These are phyloP conservation scores for Dicrostonyx torquatus DNA, from an alignment of 2,797 vertebrate genomes.

Conservation along the genomic window DNA sequence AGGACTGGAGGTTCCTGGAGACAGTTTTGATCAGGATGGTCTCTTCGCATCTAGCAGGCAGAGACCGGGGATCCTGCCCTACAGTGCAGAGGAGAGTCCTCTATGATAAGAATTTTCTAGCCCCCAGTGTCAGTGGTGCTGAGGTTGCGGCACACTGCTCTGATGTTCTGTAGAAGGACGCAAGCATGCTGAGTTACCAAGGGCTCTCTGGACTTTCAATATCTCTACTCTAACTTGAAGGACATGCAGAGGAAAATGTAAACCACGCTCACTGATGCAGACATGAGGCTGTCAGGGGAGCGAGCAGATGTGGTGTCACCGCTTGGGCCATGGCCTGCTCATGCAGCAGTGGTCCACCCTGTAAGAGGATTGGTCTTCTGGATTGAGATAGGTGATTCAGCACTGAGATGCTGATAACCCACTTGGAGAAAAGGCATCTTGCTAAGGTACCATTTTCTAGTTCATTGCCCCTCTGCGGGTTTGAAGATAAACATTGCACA, in stretches of 20 bases:
- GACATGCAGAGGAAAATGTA: background rate
- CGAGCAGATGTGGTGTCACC: background rate
- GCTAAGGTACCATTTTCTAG: background rate
- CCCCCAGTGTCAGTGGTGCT: background rate
- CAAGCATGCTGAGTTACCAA: background rate
- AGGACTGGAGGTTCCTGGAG: background rate
- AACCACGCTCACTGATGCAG: background rate
- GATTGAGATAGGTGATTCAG: background rate
- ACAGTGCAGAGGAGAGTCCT: background rate
- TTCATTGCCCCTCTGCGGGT: background rate
- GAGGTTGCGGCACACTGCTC: too few species aligned
- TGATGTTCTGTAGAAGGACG: background rate
- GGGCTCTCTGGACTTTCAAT: background rate
- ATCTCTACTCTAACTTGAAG: background rate
- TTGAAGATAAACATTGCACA: background rate
- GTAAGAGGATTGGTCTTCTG: background rate
- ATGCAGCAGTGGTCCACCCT: background rate
- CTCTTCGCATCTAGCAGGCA: background rate
- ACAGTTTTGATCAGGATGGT: background rate
- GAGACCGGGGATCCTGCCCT: background rate
- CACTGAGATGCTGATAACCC: background rate
- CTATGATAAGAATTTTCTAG: background rate
- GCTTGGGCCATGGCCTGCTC: rapidly evolving
- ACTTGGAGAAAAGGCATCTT: background rate
- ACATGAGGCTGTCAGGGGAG: background rate